A percentile compares a stretch with the other conserved stretches of the same genome.
These are phyloP conservation scores for Phaonia tiefii DNA, from an alignment of 2,888 invertebrate species.

Conservation along the genomic window DNA sequence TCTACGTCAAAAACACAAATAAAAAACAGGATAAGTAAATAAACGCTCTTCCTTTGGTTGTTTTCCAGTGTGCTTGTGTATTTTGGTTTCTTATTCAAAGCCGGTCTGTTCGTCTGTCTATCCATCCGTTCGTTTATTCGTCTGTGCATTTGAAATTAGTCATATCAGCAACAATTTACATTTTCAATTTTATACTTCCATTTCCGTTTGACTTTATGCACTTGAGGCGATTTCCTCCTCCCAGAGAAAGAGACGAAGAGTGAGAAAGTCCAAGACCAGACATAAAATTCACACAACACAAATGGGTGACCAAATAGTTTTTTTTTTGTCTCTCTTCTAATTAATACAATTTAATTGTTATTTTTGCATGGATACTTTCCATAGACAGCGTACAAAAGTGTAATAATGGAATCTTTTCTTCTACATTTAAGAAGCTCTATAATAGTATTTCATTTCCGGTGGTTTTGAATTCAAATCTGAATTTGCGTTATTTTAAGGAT, in stretches of 20 bases:
- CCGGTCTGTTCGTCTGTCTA: too few relatives aligned
- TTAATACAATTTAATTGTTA: neutral
- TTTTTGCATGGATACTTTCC: neutral
- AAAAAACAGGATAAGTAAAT: too few relatives aligned
- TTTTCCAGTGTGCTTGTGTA: neutral
- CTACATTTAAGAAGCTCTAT: too few relatives aligned
- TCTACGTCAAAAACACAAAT: too few relatives aligned
- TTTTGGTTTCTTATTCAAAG: too few relatives aligned
- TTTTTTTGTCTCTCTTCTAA: neutral
- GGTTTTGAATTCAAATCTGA: too few relatives aligned
- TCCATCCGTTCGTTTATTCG: too few relatives aligned
- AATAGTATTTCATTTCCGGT: too few relatives aligned
- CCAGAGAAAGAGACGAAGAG: neutral
- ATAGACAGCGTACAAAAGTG: neutral
- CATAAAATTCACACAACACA: too few relatives aligned
- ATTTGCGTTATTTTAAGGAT: too few relatives aligned
- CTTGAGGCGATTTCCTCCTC: neutral
- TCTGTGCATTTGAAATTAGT: slow-evolving; percentile 3
- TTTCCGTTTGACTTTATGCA: slow-evolving; percentile 13
- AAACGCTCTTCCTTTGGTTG: too few relatives aligned
- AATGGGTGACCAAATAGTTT: neutral
- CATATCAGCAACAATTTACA: slow-evolving; percentile 11
- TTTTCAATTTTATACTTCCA: slow-evolving; percentile 4
- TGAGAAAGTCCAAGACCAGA: neutral
- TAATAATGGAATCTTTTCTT: too few relatives aligned